Evolutionary conservation across 2,113 vertebrate species (phyloP).

Genomic region (Arenaria interpres): DNA sequence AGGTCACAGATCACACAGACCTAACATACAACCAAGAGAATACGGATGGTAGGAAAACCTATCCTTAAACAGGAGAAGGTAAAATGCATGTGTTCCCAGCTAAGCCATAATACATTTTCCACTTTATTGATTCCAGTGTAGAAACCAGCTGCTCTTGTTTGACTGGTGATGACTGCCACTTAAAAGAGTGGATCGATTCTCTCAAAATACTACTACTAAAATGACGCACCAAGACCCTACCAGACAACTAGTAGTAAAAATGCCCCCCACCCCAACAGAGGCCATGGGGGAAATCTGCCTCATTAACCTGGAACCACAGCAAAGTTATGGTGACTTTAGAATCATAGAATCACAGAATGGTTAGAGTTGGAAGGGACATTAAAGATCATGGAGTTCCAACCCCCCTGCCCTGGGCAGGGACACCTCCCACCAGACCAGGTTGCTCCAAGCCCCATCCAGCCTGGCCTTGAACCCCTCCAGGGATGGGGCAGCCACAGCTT

Average conservation of each 20-base stretch:
- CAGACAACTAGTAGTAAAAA: background rate
- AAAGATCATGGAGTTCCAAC: no score
- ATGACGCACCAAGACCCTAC: background rate
- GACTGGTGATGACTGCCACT: background rate
- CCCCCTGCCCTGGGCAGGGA: no score
- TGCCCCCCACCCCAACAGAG: background rate
- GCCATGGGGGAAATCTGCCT: background rate
- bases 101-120: background rate
- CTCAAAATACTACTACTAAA: background rate
- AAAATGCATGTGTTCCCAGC: background rate
- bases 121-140: background rate
- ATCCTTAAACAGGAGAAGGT: background rate
- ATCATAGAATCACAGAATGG: no score
- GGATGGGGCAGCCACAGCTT: no score
- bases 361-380: no score
- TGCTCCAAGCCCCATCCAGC: no score
- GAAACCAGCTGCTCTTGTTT: constrained; percentile 1
- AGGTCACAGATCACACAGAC: background rate
- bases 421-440: no score
- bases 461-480: no score
- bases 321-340: background rate
- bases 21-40: background rate
- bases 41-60: background rate
- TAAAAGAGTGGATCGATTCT: background rate
- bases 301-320: background rate